Evolutionary conservation across 2,888 invertebrate species (phyloP).

Genomic region (Pachycephus smyrnensis): DNA sequence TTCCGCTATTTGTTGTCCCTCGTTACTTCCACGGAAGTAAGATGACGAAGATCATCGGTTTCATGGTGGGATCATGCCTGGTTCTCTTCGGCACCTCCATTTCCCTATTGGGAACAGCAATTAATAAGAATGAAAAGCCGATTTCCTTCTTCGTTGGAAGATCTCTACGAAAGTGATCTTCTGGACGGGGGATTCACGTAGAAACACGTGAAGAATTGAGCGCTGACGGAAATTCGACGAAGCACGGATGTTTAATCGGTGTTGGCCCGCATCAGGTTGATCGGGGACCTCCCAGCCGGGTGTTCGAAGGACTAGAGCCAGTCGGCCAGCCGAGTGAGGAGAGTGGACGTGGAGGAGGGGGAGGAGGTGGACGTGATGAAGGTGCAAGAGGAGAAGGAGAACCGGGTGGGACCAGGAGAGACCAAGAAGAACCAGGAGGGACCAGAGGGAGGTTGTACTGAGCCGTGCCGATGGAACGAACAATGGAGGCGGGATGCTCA

Average conservation of each 20-base stretch:
- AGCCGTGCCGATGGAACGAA: constrained; percentile 61
- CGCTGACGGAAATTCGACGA: constrained; percentile 49
- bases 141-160: background rate
- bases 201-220: background rate
- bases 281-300: constrained; percentile 62
- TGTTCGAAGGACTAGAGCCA: constrained; percentile 28
- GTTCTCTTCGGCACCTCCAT: background rate
- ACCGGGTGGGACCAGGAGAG: constrained; percentile 29
- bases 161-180: background rate
- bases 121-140: background rate
- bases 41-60: background rate
- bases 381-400: constrained; percentile 19
- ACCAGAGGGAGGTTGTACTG: constrained; percentile 47
- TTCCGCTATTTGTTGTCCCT: background rate
- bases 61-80: background rate
- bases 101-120: background rate
- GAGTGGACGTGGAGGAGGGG: constrained; percentile 17
- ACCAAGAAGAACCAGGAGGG: constrained; percentile 40
- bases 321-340: constrained; percentile 14
- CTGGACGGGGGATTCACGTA: background rate
- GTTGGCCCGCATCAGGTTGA: constrained; percentile 65
- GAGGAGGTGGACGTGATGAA: constrained; percentile 18
- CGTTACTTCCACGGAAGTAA: background rate
- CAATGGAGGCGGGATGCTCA: constrained; percentile 67
- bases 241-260: constrained; percentile 61